Conservation (phyloP, 2,113 vertebrate genomes). For the Hemiscyllium ocellatum region DNA sequence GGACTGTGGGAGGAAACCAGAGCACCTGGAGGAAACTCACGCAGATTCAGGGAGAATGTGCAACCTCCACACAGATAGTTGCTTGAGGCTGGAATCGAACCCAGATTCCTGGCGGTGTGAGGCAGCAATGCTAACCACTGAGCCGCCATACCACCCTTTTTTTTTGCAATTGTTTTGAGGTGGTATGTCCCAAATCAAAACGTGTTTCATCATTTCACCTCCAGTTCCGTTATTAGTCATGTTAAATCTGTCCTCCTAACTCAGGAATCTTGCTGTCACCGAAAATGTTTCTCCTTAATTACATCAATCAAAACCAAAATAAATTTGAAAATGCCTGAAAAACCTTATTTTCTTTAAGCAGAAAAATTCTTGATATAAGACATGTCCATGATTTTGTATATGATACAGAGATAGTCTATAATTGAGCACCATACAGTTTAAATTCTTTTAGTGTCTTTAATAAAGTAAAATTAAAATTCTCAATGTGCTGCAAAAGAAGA, state of each 20-base stretch:
- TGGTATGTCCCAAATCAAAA: background rate
- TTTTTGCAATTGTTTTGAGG: background rate
- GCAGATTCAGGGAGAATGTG: too few relatives aligned
- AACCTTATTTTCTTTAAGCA: too few relatives aligned
- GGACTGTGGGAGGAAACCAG: too few relatives aligned
- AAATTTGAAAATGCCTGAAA: background rate
- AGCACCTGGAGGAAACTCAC: too few relatives aligned
- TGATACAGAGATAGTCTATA: background rate
- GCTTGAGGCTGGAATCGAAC: too few relatives aligned
- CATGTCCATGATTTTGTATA: background rate
- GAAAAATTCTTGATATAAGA: background rate
- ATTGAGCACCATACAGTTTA: background rate
- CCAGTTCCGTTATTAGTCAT: background rate
- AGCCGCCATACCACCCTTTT: too few relatives aligned
- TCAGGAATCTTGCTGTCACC: background rate
- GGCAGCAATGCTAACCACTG: too few relatives aligned
- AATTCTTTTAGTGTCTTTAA: background rate
- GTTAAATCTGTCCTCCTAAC: background rate
- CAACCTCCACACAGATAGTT: too few relatives aligned
- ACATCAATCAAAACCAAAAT: background rate
- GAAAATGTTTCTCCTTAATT: background rate
- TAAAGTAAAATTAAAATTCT: background rate
- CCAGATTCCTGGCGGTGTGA: too few relatives aligned
- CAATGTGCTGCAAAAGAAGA: background rate
- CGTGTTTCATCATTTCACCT: too few relatives aligned